A percentile compares a stretch with the other conserved stretches of the same genome.
Evolutionary conservation across 2,888 invertebrate genomes (phyloP).

Genomic region (Nymphalis polychloros): DNA sequence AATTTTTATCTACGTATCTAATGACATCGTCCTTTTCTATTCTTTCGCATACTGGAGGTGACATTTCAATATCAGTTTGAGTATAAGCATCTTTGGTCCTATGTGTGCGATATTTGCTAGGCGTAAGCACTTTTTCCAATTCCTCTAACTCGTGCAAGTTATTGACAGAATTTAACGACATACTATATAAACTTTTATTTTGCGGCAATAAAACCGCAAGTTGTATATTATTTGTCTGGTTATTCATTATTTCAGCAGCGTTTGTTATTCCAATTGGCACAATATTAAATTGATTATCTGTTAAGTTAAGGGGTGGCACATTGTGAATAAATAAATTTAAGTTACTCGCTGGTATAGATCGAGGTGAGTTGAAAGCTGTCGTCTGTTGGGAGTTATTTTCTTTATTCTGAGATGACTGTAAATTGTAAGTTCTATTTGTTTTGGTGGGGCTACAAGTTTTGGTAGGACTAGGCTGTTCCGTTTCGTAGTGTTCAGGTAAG

Average conservation of each 20-base stretch:
- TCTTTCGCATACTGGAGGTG: constrained; percentile 56
- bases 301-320: constrained; percentile 66
- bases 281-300: constrained; percentile 72
- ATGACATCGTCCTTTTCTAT: constrained; percentile 64
- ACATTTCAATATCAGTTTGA: constrained; percentile 82
- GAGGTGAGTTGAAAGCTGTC: constrained; percentile 70
- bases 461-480: constrained; percentile 37
- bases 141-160: constrained; percentile 61
- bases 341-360: constrained; percentile 67
- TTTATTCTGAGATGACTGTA: constrained; percentile 70
- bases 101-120: constrained; percentile 73
- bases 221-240: constrained; percentile 78
- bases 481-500: constrained; percentile 51
- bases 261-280: constrained; percentile 72
- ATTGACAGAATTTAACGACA: constrained; percentile 69
- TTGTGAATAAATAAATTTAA: constrained; percentile 73
- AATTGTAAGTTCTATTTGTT: constrained; percentile 69
- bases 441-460: constrained; percentile 61
- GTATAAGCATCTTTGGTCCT: constrained; percentile 84
- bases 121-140: constrained; percentile 67
- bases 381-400: constrained; percentile 68
- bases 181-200: constrained; percentile 70
- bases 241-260: constrained; percentile 64
- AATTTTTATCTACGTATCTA: constrained; percentile 78
- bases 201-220: constrained; percentile 83